Base-by-base conservation (phyloP, 1,140 invertebrate species). In the Lanistes nyassanus region DNA sequence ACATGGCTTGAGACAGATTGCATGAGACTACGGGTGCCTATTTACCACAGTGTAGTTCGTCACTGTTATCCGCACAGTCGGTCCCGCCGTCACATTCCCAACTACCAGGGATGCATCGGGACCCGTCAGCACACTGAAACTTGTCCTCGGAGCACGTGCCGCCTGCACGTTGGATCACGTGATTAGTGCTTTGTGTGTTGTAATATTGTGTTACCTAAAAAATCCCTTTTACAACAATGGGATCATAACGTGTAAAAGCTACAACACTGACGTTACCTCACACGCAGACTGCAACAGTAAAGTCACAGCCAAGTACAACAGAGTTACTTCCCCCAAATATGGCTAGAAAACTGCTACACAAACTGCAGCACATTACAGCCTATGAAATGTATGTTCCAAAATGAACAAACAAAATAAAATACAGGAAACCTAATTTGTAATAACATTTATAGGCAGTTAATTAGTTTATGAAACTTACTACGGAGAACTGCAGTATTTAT, bases 81-180 rank as follows among this genome's bases (percentile, higher is more conserved):
- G 66, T 37, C 62, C 60, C 39, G 26, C 37, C 23, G 37, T 69
- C 70, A 55, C 67, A 69, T 51, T 69, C 42, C 39, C 42, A 69
- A 19, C 39, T 29, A 29, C 21, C 37, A 51, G 47, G 42, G 47
- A 69, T 69, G 42, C 67, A 69, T 21, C 31, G 42, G 34, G 67
- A 69, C 9, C 67, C 67, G 31, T 69, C 67, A 11, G 47, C 67
- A 31, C 67, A 69, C n/a, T 31, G 67, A 47, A 69, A 69, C 67
- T 69, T 39, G 31, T 69, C 67, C 23, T 42, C 31, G 3, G 11
- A 29, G 47, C 67, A 69, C 3, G 67, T 53, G 23, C 42, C 0
- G 67, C 42, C 67, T 69, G 67, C 65, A 67, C 9, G 56, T 60
- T 60, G 0, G 2, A 60, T 23, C 23, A 60, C 31, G 23, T 23